Evolutionary conservation across 2,113 vertebrate genomes (phyloP).

Genomic region (Tetrax tetrax): DNA sequence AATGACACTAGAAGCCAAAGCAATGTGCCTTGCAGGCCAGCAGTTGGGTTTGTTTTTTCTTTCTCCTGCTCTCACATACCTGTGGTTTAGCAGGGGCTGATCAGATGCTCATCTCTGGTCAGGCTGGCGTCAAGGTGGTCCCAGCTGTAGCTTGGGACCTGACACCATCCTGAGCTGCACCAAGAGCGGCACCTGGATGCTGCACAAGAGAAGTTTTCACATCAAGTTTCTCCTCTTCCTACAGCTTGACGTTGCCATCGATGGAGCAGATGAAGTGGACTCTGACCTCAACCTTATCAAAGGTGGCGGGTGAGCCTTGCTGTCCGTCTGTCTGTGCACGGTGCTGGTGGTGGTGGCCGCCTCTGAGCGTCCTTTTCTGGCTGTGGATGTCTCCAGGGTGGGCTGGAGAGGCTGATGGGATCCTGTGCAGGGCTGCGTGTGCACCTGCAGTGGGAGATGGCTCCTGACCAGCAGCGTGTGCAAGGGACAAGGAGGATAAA

Average conservation of each 20-base stretch:
- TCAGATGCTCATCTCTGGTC: background rate
- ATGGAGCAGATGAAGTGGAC: constrained; percentile 98
- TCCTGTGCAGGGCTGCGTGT: background rate
- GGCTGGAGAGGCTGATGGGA: background rate
- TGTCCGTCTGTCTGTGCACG: rapidly evolving
- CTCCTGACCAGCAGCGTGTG: background rate
- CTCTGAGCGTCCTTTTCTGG: background rate
- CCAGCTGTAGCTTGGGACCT: background rate
- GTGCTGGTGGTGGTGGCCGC: background rate
- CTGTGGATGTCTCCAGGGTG: background rate
- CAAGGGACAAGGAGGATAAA: background rate
- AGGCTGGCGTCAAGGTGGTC: background rate
- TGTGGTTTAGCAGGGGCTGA: background rate
- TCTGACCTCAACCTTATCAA: constrained; percentile 92
- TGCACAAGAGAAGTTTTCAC: background rate
- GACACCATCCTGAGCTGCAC: rapidly evolving
- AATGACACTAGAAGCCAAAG: background rate
- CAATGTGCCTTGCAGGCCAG: background rate
- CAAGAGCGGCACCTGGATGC: background rate
- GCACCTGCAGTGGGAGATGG: background rate
- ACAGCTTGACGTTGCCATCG: constrained; percentile 94
- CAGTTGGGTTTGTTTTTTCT: background rate
- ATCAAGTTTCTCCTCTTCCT: background rate
- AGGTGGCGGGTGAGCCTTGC: constrained; percentile 91
- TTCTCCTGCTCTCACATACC: background rate